phyloP scores from a whole-genome alignment of 2,113 vertebrate species.

The Gyps fulvus region DNA sequence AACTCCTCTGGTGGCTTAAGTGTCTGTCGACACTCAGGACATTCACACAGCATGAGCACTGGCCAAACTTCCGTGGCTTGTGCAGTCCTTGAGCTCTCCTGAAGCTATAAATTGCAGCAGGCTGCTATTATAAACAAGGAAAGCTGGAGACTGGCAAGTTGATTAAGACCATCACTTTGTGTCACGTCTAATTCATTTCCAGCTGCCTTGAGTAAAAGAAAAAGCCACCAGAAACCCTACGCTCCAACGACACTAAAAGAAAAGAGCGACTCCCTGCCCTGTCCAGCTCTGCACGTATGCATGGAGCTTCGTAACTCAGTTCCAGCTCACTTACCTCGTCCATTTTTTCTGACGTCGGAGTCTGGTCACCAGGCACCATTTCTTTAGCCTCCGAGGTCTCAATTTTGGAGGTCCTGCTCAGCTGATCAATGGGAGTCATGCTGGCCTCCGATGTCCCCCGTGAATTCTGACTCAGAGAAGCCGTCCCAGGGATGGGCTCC shows the following conservation, averaged over 20 bases:
- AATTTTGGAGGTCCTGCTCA: conserved; percentile 71
- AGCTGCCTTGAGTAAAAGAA: background rate
- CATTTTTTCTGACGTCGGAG: conserved; percentile 85
- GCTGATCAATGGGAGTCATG: conserved; percentile 63
- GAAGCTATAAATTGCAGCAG: conserved; percentile 17
- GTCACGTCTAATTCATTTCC: background rate
- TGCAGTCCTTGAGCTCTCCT: conserved; percentile 8
- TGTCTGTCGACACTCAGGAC: background rate
- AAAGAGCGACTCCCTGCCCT: background rate
- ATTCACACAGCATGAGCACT: background rate
- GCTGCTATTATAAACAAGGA: background rate
- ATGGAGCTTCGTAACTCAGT: background rate
- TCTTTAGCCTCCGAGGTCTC: conserved; percentile 78
- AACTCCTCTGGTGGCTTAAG: conserved; percentile 20
- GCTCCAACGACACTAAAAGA: background rate
- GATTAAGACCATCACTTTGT: conserved; percentile 13
- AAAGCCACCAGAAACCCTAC: background rate
- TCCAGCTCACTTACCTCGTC: conserved; percentile 81
- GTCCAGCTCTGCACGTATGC: background rate
- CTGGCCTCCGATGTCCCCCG: conserved; percentile 66
- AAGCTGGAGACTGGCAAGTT: background rate
- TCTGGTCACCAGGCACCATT: conserved; percentile 74
- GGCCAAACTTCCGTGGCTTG: conserved; percentile 7
- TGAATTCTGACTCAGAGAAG: conserved; percentile 71
- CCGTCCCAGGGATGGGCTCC: conserved; percentile 74